Conservation (phyloP, 35 echinoderm and acorn worm species). For the Apostichopus parvimensis region DNA sequence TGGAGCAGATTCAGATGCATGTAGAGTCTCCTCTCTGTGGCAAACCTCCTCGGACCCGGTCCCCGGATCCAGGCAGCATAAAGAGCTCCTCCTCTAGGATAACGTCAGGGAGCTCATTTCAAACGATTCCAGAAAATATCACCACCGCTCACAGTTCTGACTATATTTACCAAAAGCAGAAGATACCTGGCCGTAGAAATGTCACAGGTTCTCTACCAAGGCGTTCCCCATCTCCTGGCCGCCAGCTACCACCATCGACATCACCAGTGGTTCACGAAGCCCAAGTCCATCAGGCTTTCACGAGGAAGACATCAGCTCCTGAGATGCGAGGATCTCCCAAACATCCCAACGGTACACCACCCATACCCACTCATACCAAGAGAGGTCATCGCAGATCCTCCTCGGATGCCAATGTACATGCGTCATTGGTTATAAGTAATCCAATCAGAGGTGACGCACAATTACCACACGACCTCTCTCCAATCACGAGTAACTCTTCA, state of each 20-base stretch:
- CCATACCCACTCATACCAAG: neutral
- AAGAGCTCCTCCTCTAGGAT: constrained; percentile 66
- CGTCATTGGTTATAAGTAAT: constrained; percentile 52
- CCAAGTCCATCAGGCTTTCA: constrained; percentile 62
- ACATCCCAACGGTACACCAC: constrained; percentile 21
- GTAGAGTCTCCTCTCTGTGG: constrained; percentile 53
- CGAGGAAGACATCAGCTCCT: constrained; percentile 56
- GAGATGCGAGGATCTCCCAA: constrained; percentile 30
- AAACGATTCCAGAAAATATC: constrained; percentile 97
- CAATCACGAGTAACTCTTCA: constrained; percentile 30
- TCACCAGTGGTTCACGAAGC: constrained; percentile 76
- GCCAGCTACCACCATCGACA: constrained; percentile 54
- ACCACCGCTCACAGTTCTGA: constrained; percentile 89
- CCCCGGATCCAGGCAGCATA: constrained; percentile 67
- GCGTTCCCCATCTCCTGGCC: constrained; percentile 78
- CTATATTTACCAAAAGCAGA: constrained; percentile 63
- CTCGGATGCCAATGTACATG: constrained; percentile 29
- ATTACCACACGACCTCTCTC: constrained; percentile 29
- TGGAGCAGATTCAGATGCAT: constrained; percentile 90
- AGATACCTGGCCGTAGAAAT: constrained; percentile 40
- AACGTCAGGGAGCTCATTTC: constrained; percentile 86
- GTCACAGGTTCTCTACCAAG: constrained; percentile 68
- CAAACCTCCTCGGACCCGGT: constrained; percentile 49
- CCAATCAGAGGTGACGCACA: neutral
- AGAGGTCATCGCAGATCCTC: constrained; percentile 36